Percentiles rank a stretch among this genome's conserved stretches.
These are phyloP conservation scores for Percopsis transmontana DNA, from an alignment of 2,113 vertebrate genomes.

Conservation along the genomic window DNA sequence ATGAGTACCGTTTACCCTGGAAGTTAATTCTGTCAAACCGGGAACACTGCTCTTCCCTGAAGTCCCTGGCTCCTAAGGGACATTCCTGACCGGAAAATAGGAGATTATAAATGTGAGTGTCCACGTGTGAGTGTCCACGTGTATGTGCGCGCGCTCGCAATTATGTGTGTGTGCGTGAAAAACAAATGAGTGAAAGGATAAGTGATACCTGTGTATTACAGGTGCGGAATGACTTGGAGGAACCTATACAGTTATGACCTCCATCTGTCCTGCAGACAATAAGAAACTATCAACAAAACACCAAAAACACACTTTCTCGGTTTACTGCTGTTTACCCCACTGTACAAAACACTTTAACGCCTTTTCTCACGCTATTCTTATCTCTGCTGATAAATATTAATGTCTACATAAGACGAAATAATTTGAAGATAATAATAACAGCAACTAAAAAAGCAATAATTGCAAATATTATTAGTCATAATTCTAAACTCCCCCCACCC, in stretches of 20 bases:
- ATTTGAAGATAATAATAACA: not conserved
- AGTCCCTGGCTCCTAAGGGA: slow-evolving; percentile 80
- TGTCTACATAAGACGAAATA: not conserved
- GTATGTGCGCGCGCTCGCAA: not conserved
- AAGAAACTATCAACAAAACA: not conserved
- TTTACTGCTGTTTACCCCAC: not conserved
- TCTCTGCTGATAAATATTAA: not conserved
- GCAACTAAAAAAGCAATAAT: not conserved
- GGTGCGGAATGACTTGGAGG: slow-evolving; percentile 78
- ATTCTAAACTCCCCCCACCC: not conserved
- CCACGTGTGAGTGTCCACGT: not conserved
- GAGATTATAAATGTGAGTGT: not conserved
- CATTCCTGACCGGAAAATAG: slow-evolving; percentile 69
- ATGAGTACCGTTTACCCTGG: slow-evolving; percentile 82
- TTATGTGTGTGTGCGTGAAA: not conserved
- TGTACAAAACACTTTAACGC: not conserved
- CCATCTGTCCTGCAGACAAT: slow-evolving; percentile 81
- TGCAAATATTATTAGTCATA: no score
- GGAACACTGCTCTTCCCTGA: slow-evolving; percentile 89
- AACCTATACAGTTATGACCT: slow-evolving; percentile 83
- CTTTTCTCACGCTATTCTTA: not conserved
- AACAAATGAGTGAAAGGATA: not conserved
- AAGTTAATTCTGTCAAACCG: slow-evolving; percentile 83
- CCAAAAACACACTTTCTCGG: not conserved
- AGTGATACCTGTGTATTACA: slow-evolving; percentile 77